Conservation (phyloP, 1,140 invertebrate species). For the Portunus trituberculatus region DNA sequence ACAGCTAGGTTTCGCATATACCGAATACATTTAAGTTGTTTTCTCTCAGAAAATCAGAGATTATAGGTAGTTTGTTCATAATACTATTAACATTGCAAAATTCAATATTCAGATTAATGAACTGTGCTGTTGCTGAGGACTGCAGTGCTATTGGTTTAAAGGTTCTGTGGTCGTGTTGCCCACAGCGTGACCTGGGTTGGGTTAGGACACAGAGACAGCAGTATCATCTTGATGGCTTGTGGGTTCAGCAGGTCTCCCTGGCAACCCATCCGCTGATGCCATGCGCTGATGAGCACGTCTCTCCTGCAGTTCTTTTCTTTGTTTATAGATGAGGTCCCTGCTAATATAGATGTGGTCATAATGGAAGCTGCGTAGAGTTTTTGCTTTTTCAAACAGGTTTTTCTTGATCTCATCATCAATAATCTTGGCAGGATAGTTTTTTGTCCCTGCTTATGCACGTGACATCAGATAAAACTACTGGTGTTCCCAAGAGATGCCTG, state of each 20-base stretch:
- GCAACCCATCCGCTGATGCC: too few species aligned
- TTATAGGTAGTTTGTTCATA: background rate
- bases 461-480: constrained; percentile 23
- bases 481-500: background rate
- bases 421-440: constrained; percentile 8
- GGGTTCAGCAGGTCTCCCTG: too few species aligned
- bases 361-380: too few species aligned
- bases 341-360: too few species aligned
- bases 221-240: too few species aligned
- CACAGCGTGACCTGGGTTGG: too few species aligned
- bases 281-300: too few species aligned
- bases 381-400: constrained; percentile 1
- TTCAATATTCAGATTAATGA: constrained; percentile 27
- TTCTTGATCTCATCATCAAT: constrained; percentile 36
- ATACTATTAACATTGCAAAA: constrained; percentile 51
- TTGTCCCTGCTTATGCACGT: constrained; percentile 34
- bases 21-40: background rate
- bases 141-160: background rate
- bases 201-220: too few species aligned
- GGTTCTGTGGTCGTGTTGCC: too few species aligned
- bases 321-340: too few species aligned
- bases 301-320: too few species aligned
- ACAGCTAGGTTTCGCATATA: background rate
- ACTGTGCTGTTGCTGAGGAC: background rate
- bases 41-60: constrained; percentile 39